Conservation (phyloP, 2,113 vertebrate species). For the Prochilodus magdalenae region DNA sequence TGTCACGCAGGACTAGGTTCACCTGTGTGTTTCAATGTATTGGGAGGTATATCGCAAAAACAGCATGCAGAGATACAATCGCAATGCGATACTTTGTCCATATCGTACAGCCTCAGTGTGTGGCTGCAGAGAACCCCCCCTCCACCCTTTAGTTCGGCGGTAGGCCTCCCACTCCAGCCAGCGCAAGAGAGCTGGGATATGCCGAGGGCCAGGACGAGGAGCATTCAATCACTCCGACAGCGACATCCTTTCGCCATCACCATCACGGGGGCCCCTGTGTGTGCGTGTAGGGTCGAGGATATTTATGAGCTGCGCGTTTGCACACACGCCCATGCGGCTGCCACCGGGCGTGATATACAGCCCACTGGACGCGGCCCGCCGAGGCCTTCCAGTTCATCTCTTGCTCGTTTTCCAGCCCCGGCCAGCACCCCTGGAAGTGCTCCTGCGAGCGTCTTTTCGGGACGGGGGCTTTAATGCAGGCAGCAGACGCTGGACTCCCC, state of each 20-base stretch:
- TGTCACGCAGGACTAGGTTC: neutral
- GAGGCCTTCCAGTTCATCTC: constrained; percentile 75
- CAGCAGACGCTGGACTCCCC: constrained; percentile 58
- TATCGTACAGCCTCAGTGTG: constrained; percentile 43
- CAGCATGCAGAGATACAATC: neutral
- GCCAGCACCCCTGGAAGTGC: constrained; percentile 68
- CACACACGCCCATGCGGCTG: constrained; percentile 70
- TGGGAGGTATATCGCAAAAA: neutral
- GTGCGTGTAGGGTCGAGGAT: constrained; percentile 58
- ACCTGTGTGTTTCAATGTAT: neutral
- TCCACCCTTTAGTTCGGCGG: constrained; percentile 57
- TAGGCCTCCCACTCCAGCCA: constrained; percentile 66
- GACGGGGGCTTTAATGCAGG: constrained; percentile 62
- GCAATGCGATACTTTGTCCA: neutral
- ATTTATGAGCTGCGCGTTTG: constrained; percentile 75
- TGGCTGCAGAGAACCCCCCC: constrained; percentile 59
- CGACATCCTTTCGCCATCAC: constrained; percentile 79
- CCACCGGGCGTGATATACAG: constrained; percentile 75
- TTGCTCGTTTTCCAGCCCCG: constrained; percentile 71
- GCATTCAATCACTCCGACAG: constrained; percentile 81
- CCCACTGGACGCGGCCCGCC: constrained; percentile 65
- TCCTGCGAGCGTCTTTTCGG: constrained; percentile 67
- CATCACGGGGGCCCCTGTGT: constrained; percentile 76
- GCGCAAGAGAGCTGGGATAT: constrained; percentile 60
- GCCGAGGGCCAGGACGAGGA: constrained; percentile 71